Percentiles rank a stretch among this genome's conserved stretches.
Conservation (phyloP, 2,113 vertebrate species). For the Calyptommatus sinebrachiatus region DNA sequence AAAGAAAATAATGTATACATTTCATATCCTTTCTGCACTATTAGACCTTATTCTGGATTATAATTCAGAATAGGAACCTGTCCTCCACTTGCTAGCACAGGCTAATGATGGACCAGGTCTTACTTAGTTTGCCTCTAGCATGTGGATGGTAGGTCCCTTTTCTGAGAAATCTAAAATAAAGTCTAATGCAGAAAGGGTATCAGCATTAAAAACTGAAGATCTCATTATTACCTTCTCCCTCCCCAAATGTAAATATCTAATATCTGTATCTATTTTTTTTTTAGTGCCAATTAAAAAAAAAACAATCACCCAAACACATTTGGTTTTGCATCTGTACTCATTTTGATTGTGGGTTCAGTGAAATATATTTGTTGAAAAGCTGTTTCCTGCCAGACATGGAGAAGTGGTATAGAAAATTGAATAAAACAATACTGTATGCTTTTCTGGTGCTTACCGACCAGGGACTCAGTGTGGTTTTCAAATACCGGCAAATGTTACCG, state of each 20-base stretch:
- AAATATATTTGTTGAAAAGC: slow-evolving; percentile 36
- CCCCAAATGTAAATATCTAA: background rate
- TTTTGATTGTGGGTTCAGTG: background rate
- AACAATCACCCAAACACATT: background rate
- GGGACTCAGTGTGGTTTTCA: slow-evolving; percentile 44
- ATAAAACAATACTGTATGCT: slow-evolving; percentile 32
- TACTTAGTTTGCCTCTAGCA: too few species aligned
- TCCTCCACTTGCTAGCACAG: too few species aligned
- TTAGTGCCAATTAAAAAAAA: background rate
- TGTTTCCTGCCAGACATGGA: slow-evolving; percentile 42
- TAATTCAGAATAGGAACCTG: too few species aligned
- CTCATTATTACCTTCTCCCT: too few species aligned
- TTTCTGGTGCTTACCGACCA: slow-evolving; percentile 38
- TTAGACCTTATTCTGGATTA: too few species aligned
- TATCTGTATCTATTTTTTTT: background rate
- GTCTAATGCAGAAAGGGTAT: too few species aligned
- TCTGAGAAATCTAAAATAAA: too few species aligned
- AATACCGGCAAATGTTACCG: slow-evolving; percentile 38
- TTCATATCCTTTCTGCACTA: too few species aligned
- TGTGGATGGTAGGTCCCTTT: too few species aligned
- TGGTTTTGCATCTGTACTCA: background rate
- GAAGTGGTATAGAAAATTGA: slow-evolving; percentile 15
- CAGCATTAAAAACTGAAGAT: too few species aligned
- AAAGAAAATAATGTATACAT: too few species aligned
- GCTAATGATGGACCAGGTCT: too few species aligned